These are phyloP conservation scores for Tiliqua scincoides DNA, from an alignment of 2,113 vertebrate species.

Conservation along the genomic window DNA sequence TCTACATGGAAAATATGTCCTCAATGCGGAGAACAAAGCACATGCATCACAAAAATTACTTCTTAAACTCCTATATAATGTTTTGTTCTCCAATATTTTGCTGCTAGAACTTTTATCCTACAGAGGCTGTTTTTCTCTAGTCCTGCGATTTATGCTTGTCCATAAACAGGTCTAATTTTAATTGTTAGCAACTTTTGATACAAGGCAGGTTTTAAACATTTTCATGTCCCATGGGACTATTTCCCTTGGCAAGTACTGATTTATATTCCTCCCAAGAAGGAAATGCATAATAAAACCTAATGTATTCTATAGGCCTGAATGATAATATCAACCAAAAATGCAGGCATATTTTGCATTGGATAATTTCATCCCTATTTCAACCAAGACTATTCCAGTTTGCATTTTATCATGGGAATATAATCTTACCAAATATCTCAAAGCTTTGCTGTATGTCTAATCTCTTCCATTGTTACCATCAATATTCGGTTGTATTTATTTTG, in stretches of 20 bases:
- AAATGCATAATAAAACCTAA: constrained; percentile 78
- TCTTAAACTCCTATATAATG: constrained; percentile 60
- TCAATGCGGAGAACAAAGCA: not conserved
- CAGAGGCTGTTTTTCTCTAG: constrained; percentile 45
- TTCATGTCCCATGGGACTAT: constrained; percentile 71
- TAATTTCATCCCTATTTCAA: constrained; percentile 51
- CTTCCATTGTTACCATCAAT: not conserved
- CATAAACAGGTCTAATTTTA: constrained; percentile 69
- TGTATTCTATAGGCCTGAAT: constrained; percentile 80
- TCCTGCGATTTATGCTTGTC: constrained; percentile 65
- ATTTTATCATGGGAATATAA: constrained; percentile 33
- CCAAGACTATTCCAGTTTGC: constrained; percentile 36
- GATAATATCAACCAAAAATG: constrained; percentile 71
- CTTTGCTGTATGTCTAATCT: not conserved
- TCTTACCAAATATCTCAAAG: constrained; percentile 34
- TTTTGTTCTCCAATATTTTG: constrained; percentile 50
- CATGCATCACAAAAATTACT: constrained; percentile 22
- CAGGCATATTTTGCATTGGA: constrained; percentile 66
- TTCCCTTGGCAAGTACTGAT: constrained; percentile 76
- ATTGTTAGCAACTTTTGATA: constrained; percentile 69
- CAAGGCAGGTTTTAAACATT: constrained; percentile 74
- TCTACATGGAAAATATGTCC: constrained; percentile 44
- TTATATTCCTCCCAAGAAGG: constrained; percentile 74
- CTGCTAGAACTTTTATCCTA: constrained; percentile 41
- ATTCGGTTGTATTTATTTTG: constrained; percentile 13